phyloP scores from a whole-genome alignment of 2,888 invertebrate species.

The Mythimna albipuncta region DNA sequence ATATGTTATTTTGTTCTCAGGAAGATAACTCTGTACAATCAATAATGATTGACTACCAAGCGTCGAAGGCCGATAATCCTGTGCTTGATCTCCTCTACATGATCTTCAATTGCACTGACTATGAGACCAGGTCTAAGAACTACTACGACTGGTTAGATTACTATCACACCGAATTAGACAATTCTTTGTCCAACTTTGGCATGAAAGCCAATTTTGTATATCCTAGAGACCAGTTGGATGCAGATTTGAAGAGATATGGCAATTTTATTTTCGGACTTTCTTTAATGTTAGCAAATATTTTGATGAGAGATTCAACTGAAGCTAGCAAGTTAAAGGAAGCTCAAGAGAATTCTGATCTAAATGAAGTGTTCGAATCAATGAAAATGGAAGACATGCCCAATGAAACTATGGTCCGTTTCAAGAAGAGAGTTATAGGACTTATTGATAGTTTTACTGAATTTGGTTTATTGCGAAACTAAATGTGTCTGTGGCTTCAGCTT shows the following conservation, averaged over 20 bases:
- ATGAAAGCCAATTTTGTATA: constrained; percentile 62
- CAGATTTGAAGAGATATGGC: constrained; percentile 57
- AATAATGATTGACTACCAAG: constrained; percentile 38
- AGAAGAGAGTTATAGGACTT: constrained; percentile 26
- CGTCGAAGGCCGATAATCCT: constrained; percentile 64
- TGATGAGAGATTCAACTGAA: constrained; percentile 22
- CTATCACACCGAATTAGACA: constrained; percentile 66
- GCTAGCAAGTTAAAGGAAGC: constrained; percentile 14
- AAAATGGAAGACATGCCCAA: constrained; percentile 1
- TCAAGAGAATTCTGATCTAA: neutral
- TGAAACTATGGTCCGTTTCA: constrained; percentile 12
- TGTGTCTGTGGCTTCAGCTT: too few relatives aligned
- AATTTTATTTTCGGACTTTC: constrained; percentile 4
- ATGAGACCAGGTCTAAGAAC: constrained; percentile 63
- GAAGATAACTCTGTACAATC: constrained; percentile 13
- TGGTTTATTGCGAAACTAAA: constrained; percentile 3
- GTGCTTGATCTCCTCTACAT: constrained; percentile 69
- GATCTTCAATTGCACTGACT: constrained; percentile 69
- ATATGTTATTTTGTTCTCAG: constrained; percentile 1
- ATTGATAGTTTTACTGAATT: constrained; percentile 37
- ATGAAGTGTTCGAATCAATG: neutral
- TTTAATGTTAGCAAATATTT: constrained; percentile 14
- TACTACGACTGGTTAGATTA: constrained; percentile 70
- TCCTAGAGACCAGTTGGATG: constrained; percentile 64
- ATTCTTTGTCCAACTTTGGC: constrained; percentile 60